phyloP scores from a whole-genome alignment of 2,888 invertebrate species.

The Tetragonisca angustula region DNA sequence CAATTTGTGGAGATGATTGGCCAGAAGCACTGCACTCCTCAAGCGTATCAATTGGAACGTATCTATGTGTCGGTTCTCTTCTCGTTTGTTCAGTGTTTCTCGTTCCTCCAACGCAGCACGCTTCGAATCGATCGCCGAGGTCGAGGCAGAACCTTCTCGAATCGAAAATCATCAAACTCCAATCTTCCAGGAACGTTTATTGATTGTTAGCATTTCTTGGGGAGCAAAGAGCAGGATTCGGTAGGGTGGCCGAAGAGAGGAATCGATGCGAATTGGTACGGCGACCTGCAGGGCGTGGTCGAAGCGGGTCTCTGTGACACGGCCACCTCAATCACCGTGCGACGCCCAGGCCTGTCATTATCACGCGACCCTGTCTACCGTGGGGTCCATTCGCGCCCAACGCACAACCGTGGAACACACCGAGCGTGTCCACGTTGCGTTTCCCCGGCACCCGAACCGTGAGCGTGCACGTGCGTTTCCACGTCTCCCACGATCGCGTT shows the following conservation, averaged over 20 bases:
- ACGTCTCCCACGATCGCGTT: constrained; percentile 64
- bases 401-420: constrained; percentile 39
- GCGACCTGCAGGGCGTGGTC: constrained; percentile 78
- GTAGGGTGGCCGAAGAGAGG: constrained; percentile 60
- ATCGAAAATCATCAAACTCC: background rate
- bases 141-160: background rate
- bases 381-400: constrained; percentile 63
- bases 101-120: no score
- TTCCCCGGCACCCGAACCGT: constrained; percentile 20
- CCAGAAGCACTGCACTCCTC: no score
- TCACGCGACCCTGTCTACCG: constrained; percentile 81
- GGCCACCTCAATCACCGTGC: constrained; percentile 81
- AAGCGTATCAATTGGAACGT: no score
- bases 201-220: background rate
- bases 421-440: constrained; percentile 32
- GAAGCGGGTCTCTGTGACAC: constrained; percentile 80
- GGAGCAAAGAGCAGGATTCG: constrained; percentile 21
- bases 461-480: constrained; percentile 44
- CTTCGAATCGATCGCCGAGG: background rate
- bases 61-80: no score
- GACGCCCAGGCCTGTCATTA: constrained; percentile 83
- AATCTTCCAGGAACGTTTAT: background rate
- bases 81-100: no score
- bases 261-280: constrained; percentile 77
- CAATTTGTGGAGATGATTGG: no score